Percentiles rank a stretch among this genome's conserved stretches.
phyloP scores from a whole-genome alignment of 2,888 invertebrate genomes.

The Caradrina clavipalpis region DNA sequence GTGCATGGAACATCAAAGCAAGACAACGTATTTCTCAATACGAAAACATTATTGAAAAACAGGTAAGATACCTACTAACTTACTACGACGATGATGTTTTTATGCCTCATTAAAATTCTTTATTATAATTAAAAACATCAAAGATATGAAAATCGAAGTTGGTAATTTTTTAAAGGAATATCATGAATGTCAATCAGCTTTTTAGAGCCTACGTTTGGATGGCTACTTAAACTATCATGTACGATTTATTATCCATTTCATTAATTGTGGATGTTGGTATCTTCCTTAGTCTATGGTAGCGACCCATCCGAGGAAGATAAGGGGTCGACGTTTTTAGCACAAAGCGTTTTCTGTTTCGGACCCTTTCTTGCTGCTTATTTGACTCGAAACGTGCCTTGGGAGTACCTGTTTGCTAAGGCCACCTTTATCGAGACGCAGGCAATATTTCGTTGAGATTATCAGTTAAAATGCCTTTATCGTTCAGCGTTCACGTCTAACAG shows the following conservation, averaged over 20 bases:
- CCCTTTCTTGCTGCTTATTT: conserved; percentile 87
- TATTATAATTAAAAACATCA: conserved; percentile 52
- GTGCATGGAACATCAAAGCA: conserved; percentile 11
- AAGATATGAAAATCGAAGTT: conserved; percentile 48
- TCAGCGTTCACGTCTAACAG: conserved; percentile 78
- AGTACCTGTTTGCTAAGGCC: conserved; percentile 85
- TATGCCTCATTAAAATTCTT: conserved; percentile 50
- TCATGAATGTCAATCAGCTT: conserved; percentile 50
- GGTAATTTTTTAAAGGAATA: conserved; percentile 41
- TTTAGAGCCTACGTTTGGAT: conserved; percentile 40
- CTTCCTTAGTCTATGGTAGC: conserved; percentile 82
- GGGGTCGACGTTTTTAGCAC: conserved; percentile 90
- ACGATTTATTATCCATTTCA: conserved; percentile 46
- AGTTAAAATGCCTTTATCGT: conserved; percentile 83
- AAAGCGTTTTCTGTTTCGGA: conserved; percentile 89
- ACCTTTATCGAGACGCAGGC: conserved; percentile 82
- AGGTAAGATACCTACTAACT: conserved; percentile 20
- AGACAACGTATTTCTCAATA: conserved; percentile 2
- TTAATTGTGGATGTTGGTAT: conserved; percentile 62
- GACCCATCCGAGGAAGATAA: conserved; percentile 87
- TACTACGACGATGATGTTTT: conserved; percentile 32
- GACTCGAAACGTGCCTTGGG: conserved; percentile 85
- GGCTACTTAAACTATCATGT: conserved; percentile 22
- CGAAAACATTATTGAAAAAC: conserved; percentile 25
- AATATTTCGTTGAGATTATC: conserved; percentile 88